Evolutionary conservation across 2,888 invertebrate species (phyloP).

Genomic region (Lasioglossum zephyrum): DNA sequence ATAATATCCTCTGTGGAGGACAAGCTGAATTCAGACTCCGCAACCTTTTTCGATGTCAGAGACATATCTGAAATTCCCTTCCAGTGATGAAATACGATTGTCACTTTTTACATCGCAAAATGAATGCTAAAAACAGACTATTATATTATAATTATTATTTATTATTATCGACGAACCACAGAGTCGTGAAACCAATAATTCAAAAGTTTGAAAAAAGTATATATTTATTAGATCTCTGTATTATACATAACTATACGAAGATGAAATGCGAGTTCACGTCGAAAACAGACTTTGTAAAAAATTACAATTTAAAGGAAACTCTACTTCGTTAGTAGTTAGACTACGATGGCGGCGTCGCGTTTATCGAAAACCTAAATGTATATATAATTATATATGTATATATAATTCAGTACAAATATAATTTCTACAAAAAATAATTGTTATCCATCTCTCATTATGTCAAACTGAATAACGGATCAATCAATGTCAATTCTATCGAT

Average conservation of each 20-base stretch:
- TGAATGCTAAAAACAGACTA: background rate
- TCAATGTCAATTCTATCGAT: constrained; percentile 10
- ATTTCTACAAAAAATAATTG: constrained; percentile 62
- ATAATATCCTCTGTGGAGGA: background rate
- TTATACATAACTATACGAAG: constrained; percentile 67
- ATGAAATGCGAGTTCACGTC: constrained; percentile 64
- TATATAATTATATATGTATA: constrained; percentile 16
- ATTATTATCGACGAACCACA: background rate
- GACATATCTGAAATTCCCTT: constrained; percentile 51
- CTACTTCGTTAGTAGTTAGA: constrained; percentile 54
- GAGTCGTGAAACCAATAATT: background rate
- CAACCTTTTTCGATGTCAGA: constrained; percentile 37
- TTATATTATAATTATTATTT: no score
- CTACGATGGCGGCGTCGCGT: constrained; percentile 23
- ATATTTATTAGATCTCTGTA: constrained; percentile 71
- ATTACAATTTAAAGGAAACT: constrained; percentile 59
- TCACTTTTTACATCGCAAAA: background rate
- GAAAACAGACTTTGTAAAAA: constrained; percentile 48
- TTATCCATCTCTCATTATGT: constrained; percentile 46
- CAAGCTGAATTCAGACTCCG: constrained; percentile 15
- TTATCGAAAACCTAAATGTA: constrained; percentile 42
- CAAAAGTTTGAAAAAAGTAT: constrained; percentile 69
- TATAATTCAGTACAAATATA: constrained; percentile 55
- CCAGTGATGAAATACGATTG: background rate
- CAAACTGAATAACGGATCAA: constrained; percentile 45